These are phyloP conservation scores for Leptoclinus maculatus DNA, from an alignment of 2,797 vertebrate species.

Conservation along the genomic window DNA sequence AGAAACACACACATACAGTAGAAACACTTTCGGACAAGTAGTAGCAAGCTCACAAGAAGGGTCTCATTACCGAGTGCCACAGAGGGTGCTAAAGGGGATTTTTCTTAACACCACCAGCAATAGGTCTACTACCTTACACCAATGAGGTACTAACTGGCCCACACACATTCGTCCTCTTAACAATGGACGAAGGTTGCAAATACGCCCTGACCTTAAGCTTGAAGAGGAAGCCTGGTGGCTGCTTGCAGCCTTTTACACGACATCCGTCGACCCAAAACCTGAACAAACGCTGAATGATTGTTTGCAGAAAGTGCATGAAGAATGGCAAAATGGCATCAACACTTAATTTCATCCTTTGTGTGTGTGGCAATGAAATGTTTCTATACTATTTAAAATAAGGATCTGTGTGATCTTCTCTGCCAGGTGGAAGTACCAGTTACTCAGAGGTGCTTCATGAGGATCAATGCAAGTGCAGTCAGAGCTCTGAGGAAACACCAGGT, in stretches of 20 bases:
- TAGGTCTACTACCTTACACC: conserved; percentile 32
- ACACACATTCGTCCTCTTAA: conserved; percentile 48
- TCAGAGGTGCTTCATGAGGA: neutral
- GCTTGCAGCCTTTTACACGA: conserved; percentile 11
- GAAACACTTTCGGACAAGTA: conserved; percentile 72
- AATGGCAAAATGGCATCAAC: neutral
- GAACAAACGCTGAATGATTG: neutral
- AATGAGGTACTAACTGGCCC: conserved; percentile 56
- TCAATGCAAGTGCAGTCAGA: neutral
- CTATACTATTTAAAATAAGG: neutral
- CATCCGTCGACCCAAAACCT: neutral
- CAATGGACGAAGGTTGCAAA: conserved; percentile 20
- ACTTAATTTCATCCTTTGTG: neutral
- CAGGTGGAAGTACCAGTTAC: neutral
- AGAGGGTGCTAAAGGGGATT: conserved; percentile 63
- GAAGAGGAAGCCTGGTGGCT: conserved; percentile 9
- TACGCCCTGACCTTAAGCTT: conserved; percentile 33
- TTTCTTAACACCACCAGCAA: conserved; percentile 46
- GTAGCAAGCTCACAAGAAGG: conserved; percentile 60
- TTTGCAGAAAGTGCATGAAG: neutral
- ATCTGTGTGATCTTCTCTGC: conserved; percentile 1
- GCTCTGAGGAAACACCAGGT: neutral
- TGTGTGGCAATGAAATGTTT: neutral
- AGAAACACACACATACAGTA: conserved; percentile 40
- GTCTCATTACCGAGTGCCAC: conserved; percentile 59